Evolutionary conservation across 64 coral and sea anemone species (phyloP).

Genomic region (Catalaphyllia jardinei): DNA sequence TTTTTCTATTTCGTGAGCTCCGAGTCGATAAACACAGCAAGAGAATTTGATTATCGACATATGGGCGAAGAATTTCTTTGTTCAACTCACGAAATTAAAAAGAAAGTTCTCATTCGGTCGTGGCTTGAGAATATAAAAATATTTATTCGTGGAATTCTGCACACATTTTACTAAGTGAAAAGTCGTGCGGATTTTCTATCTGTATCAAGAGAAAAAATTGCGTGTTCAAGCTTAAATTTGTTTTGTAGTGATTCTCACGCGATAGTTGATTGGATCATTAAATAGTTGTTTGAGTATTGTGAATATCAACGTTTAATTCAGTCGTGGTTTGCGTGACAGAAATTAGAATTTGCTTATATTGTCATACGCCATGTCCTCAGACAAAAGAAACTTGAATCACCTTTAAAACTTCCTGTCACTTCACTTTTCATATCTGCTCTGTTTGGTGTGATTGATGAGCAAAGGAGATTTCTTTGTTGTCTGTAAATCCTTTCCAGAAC

Average conservation of each 20-base stretch:
- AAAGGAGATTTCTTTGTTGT: not conserved
- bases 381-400: slow-evolving; percentile 36
- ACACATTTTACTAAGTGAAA: not conserved
- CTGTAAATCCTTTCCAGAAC: not conserved
- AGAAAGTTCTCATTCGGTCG: not conserved
- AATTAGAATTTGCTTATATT: slow-evolving; percentile 12
- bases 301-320: not conserved
- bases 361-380: not conserved
- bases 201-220: not conserved
- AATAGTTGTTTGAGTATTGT: slow-evolving; percentile 22
- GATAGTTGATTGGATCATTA: slow-evolving; percentile 19
- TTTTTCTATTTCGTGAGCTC: not conserved
- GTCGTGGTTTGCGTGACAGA: slow-evolving; percentile 27
- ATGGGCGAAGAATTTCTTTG: slow-evolving; percentile 13
- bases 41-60: not conserved
- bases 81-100: slow-evolving; percentile 29
- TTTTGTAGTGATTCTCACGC: slow-evolving; percentile 19
- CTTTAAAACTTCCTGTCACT: slow-evolving; percentile 14
- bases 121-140: not conserved
- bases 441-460: not conserved
- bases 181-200: not conserved
- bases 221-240: slow-evolving; percentile 11
- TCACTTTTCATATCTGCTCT: not conserved
- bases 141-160: not conserved
- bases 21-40: not conserved